Evolutionary conservation across 2,797 vertebrate species (phyloP).

Genomic region (Hydrocynus forskahlii): DNA sequence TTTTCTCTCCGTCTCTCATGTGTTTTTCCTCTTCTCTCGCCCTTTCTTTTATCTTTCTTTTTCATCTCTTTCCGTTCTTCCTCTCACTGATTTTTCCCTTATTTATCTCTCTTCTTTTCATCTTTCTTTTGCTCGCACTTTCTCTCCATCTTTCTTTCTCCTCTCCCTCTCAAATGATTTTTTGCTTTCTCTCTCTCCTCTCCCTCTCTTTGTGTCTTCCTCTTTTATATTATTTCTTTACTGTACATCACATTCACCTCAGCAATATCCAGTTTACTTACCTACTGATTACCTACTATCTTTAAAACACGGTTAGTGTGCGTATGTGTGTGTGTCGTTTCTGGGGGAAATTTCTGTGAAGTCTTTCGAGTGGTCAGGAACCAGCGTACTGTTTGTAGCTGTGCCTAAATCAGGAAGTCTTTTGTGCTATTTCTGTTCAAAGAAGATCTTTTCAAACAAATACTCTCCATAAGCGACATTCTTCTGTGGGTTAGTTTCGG

Average conservation of each 20-base stretch:
- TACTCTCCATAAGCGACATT: conserved; percentile 19
- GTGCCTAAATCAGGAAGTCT: conserved; percentile 28
- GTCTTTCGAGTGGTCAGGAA: neutral
- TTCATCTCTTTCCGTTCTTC: too few relatives aligned
- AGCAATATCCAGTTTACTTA: neutral
- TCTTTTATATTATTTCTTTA: neutral
- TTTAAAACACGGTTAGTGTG: neutral
- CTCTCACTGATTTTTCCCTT: too few relatives aligned
- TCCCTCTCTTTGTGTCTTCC: neutral
- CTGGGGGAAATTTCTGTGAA: neutral
- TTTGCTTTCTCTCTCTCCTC: neutral
- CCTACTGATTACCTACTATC: neutral
- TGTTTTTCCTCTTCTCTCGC: too few relatives aligned
- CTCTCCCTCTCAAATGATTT: too few relatives aligned
- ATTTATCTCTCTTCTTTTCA: too few relatives aligned
- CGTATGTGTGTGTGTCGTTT: too few relatives aligned
- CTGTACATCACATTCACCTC: neutral
- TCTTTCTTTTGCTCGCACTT: too few relatives aligned
- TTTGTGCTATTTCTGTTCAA: conserved; percentile 42
- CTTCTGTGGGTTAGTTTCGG: conserved; percentile 23
- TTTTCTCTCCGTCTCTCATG: too few relatives aligned
- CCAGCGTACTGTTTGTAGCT: conserved; percentile 4
- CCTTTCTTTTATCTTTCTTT: too few relatives aligned
- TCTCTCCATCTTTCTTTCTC: too few relatives aligned
- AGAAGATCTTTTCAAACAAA: conserved; percentile 19